Conservation (phyloP, 2,888 invertebrate genomes). For the Allophyes oxyacanthae region DNA sequence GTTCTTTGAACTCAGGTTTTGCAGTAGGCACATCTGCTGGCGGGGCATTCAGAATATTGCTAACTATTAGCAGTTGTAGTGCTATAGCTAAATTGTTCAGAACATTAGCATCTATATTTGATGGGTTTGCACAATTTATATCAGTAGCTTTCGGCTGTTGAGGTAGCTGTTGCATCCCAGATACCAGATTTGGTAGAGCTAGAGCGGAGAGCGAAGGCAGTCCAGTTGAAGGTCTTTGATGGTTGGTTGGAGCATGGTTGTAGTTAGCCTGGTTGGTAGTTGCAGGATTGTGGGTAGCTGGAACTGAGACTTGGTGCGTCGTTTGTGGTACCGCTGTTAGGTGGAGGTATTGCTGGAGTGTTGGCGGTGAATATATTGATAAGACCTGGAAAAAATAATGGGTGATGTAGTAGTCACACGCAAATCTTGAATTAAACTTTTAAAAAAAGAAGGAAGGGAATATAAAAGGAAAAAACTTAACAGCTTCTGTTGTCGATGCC, state of each 20-base stretch:
- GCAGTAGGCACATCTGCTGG: slow-evolving; percentile 9
- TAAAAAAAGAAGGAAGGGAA: no score
- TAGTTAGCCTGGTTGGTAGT: neutral
- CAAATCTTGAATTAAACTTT: no score
- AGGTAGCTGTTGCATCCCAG: neutral
- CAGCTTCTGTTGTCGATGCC: no score
- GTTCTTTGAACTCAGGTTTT: slow-evolving; percentile 10
- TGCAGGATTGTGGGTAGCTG: slow-evolving; percentile 15
- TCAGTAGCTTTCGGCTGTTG: slow-evolving; percentile 12
- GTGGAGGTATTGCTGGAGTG: slow-evolving; percentile 53
- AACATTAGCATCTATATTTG: slow-evolving; percentile 67
- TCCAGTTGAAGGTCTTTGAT: slow-evolving; percentile 18
- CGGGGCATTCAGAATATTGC: slow-evolving; percentile 73
- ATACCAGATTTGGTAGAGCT: slow-evolving; percentile 26
- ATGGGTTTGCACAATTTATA: slow-evolving; percentile 1
- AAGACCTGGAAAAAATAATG: slow-evolving; percentile 52
- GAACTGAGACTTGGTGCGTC: slow-evolving; percentile 2
- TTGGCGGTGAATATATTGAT: slow-evolving; percentile 42
- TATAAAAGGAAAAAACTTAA: no score
- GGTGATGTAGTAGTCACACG: no score
- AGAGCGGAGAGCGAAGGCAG: slow-evolving; percentile 30
- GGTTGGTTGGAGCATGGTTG: slow-evolving; percentile 1
- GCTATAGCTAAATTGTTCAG: slow-evolving; percentile 82
- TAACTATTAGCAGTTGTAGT: slow-evolving; percentile 76
- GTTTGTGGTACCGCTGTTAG: slow-evolving; percentile 36